Conservation (phyloP, 1,140 invertebrate species). For the Camponotus vicinus region DNA sequence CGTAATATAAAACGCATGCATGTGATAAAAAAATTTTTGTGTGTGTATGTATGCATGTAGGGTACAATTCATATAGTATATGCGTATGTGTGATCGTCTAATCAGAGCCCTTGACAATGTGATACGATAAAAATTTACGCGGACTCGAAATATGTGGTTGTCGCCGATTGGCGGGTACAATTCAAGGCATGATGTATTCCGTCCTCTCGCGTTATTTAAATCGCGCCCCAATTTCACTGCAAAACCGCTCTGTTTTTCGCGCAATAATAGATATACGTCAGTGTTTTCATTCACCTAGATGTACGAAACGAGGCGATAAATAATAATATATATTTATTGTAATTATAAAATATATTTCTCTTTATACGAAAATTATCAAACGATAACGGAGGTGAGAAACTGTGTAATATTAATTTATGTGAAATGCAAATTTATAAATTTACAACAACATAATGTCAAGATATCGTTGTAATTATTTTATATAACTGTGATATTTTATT, state of each 20-base stretch:
- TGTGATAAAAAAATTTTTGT: conserved; percentile 47
- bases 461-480: not conserved
- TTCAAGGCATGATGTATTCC: conserved; percentile 21
- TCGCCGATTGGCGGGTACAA: conserved; percentile 37
- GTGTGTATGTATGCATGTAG: not conserved
- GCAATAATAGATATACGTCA: not conserved
- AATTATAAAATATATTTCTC: not conserved
- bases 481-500: not conserved
- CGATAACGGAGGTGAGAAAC: not conserved
- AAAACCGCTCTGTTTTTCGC: conserved; percentile 22
- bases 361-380: conserved; percentile 1
- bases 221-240: conserved; percentile 25
- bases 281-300: not conserved
- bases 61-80: not conserved
- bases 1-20: not conserved
- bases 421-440: not conserved
- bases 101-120: conserved; percentile 30
- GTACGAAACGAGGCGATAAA: not conserved
- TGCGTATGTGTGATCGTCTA: conserved; percentile 29
- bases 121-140: conserved; percentile 46
- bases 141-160: conserved; percentile 36
- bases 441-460: not conserved
- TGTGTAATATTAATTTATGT: not conserved
- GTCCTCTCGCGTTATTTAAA: conserved; percentile 51
- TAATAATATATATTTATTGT: not conserved